Evolutionary conservation across 2,797 vertebrate genomes (phyloP).

Genomic region (Lophius americanus): DNA sequence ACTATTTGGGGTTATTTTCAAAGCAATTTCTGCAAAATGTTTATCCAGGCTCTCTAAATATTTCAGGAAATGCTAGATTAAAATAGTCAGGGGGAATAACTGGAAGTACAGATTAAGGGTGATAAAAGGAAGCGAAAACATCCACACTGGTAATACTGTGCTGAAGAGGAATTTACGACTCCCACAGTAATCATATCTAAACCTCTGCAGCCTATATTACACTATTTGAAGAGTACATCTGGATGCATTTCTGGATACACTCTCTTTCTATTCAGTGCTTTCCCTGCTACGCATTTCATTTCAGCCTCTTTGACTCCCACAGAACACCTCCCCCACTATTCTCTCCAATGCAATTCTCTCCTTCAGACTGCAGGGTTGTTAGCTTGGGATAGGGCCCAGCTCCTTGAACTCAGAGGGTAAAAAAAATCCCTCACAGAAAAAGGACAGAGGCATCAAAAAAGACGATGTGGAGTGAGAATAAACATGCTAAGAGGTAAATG

Average conservation of each 20-base stretch:
- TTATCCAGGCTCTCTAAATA: slow-evolving; percentile 5
- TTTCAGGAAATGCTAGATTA: slow-evolving; percentile 20
- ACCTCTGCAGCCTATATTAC: slow-evolving; percentile 11
- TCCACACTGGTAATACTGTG: slow-evolving; percentile 18
- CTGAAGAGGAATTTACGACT: slow-evolving; percentile 42
- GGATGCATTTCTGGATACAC: not conserved
- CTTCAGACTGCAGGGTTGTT: slow-evolving; percentile 56
- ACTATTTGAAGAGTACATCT: slow-evolving; percentile 13
- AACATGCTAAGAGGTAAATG: slow-evolving; percentile 4
- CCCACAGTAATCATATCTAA: slow-evolving; percentile 43
- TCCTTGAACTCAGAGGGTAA: slow-evolving; percentile 43
- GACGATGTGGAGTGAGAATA: not conserved
- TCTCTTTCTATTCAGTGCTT: slow-evolving; percentile 8
- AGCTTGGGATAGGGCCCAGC: slow-evolving; percentile 61
- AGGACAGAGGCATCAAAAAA: slow-evolving; percentile 8
- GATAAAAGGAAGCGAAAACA: slow-evolving; percentile 25
- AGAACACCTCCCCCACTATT: slow-evolving; percentile 35
- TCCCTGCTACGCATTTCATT: slow-evolving; percentile 26
- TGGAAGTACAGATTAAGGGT: slow-evolving; percentile 33
- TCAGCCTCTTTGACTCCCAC: slow-evolving; percentile 22
- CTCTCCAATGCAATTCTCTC: slow-evolving; percentile 37
- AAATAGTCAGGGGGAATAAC: slow-evolving; percentile 16
- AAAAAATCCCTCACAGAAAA: slow-evolving; percentile 31
- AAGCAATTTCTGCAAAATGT: not conserved
- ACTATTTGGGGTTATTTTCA: slow-evolving; percentile 19